Conservation (phyloP, 2,888 invertebrate genomes). For the Sesamia inferens region DNA sequence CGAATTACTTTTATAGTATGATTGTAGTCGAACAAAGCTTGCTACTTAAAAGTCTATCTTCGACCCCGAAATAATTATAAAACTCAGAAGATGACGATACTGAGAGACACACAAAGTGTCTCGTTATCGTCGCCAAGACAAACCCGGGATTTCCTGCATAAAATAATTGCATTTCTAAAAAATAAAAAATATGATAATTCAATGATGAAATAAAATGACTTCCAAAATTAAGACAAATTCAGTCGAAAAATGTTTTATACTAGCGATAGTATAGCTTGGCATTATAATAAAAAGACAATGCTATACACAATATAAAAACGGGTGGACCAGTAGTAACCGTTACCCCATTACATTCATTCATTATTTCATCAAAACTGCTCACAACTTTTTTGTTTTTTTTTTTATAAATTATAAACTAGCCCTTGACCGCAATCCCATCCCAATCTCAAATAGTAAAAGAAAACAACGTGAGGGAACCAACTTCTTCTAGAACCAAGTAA, state of each 20-base stretch:
- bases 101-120: too few species aligned
- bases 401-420: too few species aligned
- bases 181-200: too few species aligned
- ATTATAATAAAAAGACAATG: not conserved
- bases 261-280: conserved; percentile 8
- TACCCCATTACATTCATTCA: not conserved
- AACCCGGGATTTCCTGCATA: conserved; percentile 4
- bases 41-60: not conserved
- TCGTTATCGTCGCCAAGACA: conserved; percentile 14
- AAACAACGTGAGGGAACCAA: not conserved
- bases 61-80: not conserved
- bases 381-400: too few species aligned
- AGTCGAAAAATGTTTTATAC: conserved; percentile 22
- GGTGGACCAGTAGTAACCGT: not conserved
- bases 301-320: not conserved
- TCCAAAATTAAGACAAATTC: conserved; percentile 25
- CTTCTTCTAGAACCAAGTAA: not conserved
- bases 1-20: not conserved
- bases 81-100: conserved; percentile 1
- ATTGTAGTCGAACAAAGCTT: not conserved
- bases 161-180: not conserved
- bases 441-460: too few species aligned
- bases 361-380: not conserved
- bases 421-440: too few species aligned
- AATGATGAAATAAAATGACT: conserved; percentile 13